Conservation (phyloP, 2,797 vertebrate species). For the Artibeus jamaicensis region DNA sequence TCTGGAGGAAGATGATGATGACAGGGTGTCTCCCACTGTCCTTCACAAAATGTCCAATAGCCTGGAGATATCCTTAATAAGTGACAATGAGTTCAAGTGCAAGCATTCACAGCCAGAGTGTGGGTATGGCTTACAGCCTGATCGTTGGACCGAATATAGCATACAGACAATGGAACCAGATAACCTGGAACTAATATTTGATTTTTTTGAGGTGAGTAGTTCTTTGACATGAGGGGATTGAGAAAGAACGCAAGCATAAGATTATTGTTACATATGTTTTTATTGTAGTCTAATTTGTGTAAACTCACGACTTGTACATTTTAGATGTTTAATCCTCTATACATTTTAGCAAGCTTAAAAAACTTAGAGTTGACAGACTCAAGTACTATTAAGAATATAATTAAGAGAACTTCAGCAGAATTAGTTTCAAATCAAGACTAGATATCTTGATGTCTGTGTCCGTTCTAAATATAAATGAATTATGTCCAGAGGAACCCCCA, state of each 20-base stretch:
- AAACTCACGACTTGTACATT: not conserved
- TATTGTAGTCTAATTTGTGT: not conserved
- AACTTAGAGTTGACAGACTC: not conserved
- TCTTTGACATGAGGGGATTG: not conserved
- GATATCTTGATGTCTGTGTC: not conserved
- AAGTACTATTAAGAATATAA: constrained; percentile 1
- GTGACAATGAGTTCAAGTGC: constrained; percentile 88
- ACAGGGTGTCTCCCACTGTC: constrained; percentile 82
- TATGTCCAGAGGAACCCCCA: not conserved
- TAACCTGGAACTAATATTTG: constrained; percentile 96
- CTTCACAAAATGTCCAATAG: constrained; percentile 91
- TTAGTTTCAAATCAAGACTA: not conserved
- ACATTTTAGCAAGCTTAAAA: constrained; percentile 5
- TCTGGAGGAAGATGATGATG: constrained; percentile 90
- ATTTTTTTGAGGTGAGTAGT: constrained; percentile 95
- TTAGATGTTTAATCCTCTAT: not conserved
- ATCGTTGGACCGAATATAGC: constrained; percentile 94
- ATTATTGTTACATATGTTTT: constrained; percentile 12
- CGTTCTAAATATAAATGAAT: not conserved
- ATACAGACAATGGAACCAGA: constrained; percentile 98
- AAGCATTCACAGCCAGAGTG: constrained; percentile 96
- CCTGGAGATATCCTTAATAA: constrained; percentile 93
- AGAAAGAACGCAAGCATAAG: not conserved
- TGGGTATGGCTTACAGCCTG: constrained; percentile 91
- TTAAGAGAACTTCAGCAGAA: constrained; percentile 5